These are phyloP conservation scores for Pharmacophagus antenor DNA, from an alignment of 2,888 invertebrate genomes.

Conservation along the genomic window DNA sequence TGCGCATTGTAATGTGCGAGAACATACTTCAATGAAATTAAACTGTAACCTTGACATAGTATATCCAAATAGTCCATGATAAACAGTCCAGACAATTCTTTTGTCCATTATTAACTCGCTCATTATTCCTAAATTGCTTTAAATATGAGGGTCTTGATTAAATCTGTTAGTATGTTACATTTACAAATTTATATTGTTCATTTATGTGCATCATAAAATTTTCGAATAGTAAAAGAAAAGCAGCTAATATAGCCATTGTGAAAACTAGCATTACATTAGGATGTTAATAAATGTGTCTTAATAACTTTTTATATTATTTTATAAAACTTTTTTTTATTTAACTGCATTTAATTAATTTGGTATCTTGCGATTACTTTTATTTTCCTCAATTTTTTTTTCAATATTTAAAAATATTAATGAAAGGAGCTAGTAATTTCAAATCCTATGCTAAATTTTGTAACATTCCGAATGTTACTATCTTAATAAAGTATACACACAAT, in stretches of 20 bases:
- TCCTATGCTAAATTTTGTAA: too few species aligned
- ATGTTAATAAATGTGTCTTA: neutral
- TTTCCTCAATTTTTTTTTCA: too few species aligned
- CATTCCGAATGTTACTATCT: too few species aligned
- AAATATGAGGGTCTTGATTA: slow-evolving; percentile 9
- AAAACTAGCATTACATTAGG: slow-evolving; percentile 2
- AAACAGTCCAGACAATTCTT: slow-evolving; percentile 29
- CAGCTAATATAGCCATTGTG: neutral
- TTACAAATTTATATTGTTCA: slow-evolving; percentile 1
- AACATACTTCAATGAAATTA: slow-evolving; percentile 22
- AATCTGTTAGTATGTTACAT: slow-evolving; percentile 17
- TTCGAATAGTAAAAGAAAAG: neutral
- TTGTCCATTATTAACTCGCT: slow-evolving; percentile 16
- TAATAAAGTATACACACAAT: too few species aligned
- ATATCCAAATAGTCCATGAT: slow-evolving; percentile 20
- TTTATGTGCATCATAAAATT: slow-evolving; percentile 6
- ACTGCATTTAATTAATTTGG: neutral
- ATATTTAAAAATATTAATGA: too few species aligned
- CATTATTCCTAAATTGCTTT: slow-evolving; percentile 18
- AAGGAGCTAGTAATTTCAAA: too few species aligned
- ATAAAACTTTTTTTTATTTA: neutral
- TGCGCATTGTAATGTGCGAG: slow-evolving; percentile 5
- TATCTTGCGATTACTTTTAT: too few species aligned
- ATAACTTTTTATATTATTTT: neutral
- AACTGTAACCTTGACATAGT: slow-evolving; percentile 31